phyloP scores from a whole-genome alignment of 1,140 invertebrate genomes.

The Diplogasteroides magnus region DNA sequence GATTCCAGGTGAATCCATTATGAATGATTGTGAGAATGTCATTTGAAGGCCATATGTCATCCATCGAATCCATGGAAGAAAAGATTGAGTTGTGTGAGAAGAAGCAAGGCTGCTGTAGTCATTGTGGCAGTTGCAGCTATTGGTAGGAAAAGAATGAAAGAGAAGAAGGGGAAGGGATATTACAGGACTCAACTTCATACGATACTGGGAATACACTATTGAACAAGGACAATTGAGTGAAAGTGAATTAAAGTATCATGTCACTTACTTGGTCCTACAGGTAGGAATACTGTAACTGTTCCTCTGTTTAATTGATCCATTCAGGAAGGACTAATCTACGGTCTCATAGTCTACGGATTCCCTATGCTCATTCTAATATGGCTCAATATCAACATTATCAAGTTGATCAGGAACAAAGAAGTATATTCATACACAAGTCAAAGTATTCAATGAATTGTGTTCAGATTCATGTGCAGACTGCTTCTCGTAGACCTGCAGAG shows the following conservation, averaged over 20 bases:
- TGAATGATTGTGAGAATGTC: neutral
- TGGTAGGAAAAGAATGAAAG: no score
- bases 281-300: no score
- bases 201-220: conserved; percentile 8
- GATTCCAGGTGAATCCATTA: conserved; percentile 1
- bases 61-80: conserved; percentile 12
- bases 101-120: conserved; percentile 4
- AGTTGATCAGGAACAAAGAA: neutral
- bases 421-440: neutral
- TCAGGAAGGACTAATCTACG: conserved; percentile 13
- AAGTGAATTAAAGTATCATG: no score
- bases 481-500: conserved; percentile 7
- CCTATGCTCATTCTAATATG: conserved; percentile 10
- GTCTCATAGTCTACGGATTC: conserved; percentile 6
- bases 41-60: conserved; percentile 12
- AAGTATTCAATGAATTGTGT: neutral
- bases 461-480: conserved; percentile 8
- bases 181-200: conserved; percentile 9
- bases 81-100: conserved; percentile 6
- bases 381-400: conserved; percentile 9
- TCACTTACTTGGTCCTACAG: no score
- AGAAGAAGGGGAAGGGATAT: neutral
- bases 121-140: neutral
- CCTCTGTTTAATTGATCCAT: no score
- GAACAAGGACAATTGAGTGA: no score